Evolutionary conservation across 2,113 vertebrate species (phyloP).

Genomic region (Grammomys surdaster): DNA sequence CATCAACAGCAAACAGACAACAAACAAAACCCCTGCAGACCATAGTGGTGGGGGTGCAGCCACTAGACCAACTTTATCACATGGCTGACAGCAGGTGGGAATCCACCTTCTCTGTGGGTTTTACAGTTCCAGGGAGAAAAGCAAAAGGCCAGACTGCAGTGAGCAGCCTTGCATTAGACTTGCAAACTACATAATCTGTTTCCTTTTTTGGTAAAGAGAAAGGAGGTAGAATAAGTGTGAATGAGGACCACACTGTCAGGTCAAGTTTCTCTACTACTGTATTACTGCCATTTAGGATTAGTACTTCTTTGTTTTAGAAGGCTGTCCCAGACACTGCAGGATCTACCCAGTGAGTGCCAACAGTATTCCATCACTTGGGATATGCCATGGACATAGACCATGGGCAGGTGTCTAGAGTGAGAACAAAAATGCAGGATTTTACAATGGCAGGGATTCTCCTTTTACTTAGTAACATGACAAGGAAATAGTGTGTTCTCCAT

Average conservation of each 20-base stretch:
- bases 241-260: accelerated
- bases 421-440: not conserved
- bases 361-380: not conserved
- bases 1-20: conserved; percentile 72
- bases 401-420: not conserved
- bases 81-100: conserved; percentile 57
- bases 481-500: not conserved
- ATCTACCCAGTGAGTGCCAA: not conserved
- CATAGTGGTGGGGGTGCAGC: not conserved
- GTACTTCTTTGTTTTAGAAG: not conserved
- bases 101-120: conserved; percentile 53
- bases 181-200: conserved; percentile 30
- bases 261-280: not conserved
- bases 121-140: conserved; percentile 46
- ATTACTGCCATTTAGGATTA: not conserved
- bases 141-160: not conserved
- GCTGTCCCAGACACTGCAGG: not conserved
- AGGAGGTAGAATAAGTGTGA: not conserved
- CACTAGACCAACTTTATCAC: conserved; percentile 41
- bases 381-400: not conserved
- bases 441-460: not conserved
- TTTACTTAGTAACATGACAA: not conserved
- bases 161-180: not conserved
- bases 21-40: conserved; percentile 66
- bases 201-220: not conserved